Conservation (phyloP, 2,113 vertebrate species). For the Sus scrofa region T2T-Sscrofa CM000820.6:89134501-89135000, state of each 20-base stretch:
- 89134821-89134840: neutral
- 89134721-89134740: constrained; percentile 11
- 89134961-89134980: neutral
- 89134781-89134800: neutral
- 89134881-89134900: neutral
- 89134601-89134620: constrained; percentile 65
- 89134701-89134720: neutral
- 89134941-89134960: neutral
- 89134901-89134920: neutral
- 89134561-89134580: constrained; percentile 62
- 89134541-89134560: constrained; percentile 70
- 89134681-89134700: neutral
- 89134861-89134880: neutral
- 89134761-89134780: neutral
- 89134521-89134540: constrained; percentile 65
- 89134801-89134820: neutral
- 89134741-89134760: neutral
- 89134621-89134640: constrained; percentile 31
- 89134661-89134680: neutral
- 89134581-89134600: constrained; percentile 62
- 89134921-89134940: neutral
- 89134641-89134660: neutral
- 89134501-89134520: constrained; percentile 25
- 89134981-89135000: neutral
- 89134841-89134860: neutral